phyloP scores from a whole-genome alignment of 2,888 invertebrate genomes.

The Dicycla oo region DNA sequence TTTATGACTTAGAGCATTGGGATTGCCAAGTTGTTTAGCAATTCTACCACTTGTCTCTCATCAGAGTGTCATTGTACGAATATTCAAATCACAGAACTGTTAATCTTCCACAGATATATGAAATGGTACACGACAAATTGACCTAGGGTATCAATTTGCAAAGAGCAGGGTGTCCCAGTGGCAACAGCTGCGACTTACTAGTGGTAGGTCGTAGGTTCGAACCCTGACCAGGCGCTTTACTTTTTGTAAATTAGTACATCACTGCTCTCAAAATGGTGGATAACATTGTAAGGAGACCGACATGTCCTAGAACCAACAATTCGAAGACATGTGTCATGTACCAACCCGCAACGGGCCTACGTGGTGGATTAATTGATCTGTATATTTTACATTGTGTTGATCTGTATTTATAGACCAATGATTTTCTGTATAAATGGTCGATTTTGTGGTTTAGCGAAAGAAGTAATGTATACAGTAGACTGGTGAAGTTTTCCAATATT shows the following conservation, averaged over 20 bases:
- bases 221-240: no score
- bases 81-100: background rate
- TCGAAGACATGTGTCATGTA: no score
- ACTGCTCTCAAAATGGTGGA: no score
- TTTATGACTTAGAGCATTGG: background rate
- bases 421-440: conserved; percentile 2
- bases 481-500: conserved; percentile 49
- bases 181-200: no score
- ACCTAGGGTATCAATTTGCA: no score
- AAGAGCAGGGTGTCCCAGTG: no score
- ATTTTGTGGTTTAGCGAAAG: conserved; percentile 7
- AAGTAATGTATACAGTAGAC: conserved; percentile 14
- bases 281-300: no score
- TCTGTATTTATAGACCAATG: background rate
- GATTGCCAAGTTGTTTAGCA: background rate
- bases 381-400: no score
- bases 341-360: no score
- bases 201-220: no score
- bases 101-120: background rate
- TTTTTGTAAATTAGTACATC: no score
- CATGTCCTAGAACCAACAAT: no score
- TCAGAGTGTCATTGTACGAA: background rate
- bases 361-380: background rate
- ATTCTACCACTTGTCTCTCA: background rate
- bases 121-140: background rate